phyloP scores from a whole-genome alignment of 2,113 vertebrate genomes.

The Hippocampus abdominalis region DNA sequence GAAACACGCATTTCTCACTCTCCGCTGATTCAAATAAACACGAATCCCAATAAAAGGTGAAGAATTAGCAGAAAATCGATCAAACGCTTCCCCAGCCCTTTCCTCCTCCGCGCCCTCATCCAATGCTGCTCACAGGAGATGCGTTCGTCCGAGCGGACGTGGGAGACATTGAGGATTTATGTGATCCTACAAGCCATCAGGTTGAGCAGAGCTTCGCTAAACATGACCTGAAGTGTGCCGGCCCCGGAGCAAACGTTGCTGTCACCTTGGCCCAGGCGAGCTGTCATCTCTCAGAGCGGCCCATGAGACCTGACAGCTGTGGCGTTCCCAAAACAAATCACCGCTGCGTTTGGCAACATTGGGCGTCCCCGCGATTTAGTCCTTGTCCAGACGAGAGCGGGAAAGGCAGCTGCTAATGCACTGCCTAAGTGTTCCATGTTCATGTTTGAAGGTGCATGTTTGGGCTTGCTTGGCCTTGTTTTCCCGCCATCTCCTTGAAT shows the following conservation, averaged over 20 bases:
- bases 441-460: conserved; percentile 11
- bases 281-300: conserved; percentile 62
- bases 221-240: conserved; percentile 79
- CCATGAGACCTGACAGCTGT: conserved; percentile 72
- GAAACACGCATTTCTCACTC: conserved; percentile 4
- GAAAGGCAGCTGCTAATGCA: conserved; percentile 58
- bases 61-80: conserved; percentile 29
- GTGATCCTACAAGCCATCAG: conserved; percentile 79
- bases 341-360: conserved; percentile 67
- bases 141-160: conserved; percentile 66
- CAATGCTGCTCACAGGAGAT: conserved; percentile 54
- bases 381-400: conserved; percentile 51
- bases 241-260: conserved; percentile 76
- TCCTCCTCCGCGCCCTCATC: conserved; percentile 36
- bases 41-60: conserved; percentile 31
- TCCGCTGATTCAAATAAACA: conserved; percentile 16
- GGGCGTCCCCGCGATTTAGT: conserved; percentile 67
- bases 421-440: conserved; percentile 26
- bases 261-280: conserved; percentile 68
- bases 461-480: conserved; percentile 39
- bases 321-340: conserved; percentile 76
- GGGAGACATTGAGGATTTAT: conserved; percentile 72
- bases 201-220: conserved; percentile 75
- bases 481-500: conserved; percentile 29
- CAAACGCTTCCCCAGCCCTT: conserved; percentile 22